Percentiles rank a stretch among this genome's conserved stretches.
phyloP scores from a whole-genome alignment of 2,888 invertebrate genomes.

The Mythimna ferrago region DNA sequence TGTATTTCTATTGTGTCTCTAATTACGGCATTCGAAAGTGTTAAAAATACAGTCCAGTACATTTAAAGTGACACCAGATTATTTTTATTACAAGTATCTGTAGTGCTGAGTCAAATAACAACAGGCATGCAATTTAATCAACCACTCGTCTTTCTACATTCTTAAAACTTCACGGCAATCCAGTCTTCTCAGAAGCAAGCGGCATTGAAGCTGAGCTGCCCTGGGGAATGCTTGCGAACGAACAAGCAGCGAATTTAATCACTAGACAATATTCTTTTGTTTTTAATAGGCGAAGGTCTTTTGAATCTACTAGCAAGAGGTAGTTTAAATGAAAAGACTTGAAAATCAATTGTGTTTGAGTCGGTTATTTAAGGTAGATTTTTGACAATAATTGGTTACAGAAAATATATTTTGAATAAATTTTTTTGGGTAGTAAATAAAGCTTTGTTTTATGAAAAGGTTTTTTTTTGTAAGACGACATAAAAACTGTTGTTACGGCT shows the following conservation, averaged over 20 bases:
- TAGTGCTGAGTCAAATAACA: not conserved
- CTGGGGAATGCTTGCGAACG: conserved; percentile 41
- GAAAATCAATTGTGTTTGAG: conserved; percentile 31
- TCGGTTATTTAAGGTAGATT: conserved; percentile 8
- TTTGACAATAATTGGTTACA: not conserved
- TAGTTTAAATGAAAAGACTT: conserved; percentile 40
- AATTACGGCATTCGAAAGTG: no score
- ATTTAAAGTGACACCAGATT: no score
- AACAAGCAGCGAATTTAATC: conserved; percentile 55
- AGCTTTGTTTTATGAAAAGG: not conserved
- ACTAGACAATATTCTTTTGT: conserved; percentile 36
- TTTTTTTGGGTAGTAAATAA: conserved; percentile 20
- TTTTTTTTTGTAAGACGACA: conserved; percentile 16
- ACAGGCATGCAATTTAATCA: conserved; percentile 31
- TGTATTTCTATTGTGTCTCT: no score
- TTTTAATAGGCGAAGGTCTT: conserved; percentile 29
- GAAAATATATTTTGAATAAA: conserved; percentile 18
- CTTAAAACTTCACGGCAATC: conserved; percentile 43
- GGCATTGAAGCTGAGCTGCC: conserved; percentile 53
- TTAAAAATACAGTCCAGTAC: no score
- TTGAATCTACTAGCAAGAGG: conserved; percentile 21
- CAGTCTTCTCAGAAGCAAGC: conserved; percentile 29
- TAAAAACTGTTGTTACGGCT: not conserved
- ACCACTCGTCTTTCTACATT: conserved; percentile 5
- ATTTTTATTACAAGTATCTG: not conserved